phyloP scores from a whole-genome alignment of 2,888 invertebrate genomes.

The Synergus laeviventris region DNA sequence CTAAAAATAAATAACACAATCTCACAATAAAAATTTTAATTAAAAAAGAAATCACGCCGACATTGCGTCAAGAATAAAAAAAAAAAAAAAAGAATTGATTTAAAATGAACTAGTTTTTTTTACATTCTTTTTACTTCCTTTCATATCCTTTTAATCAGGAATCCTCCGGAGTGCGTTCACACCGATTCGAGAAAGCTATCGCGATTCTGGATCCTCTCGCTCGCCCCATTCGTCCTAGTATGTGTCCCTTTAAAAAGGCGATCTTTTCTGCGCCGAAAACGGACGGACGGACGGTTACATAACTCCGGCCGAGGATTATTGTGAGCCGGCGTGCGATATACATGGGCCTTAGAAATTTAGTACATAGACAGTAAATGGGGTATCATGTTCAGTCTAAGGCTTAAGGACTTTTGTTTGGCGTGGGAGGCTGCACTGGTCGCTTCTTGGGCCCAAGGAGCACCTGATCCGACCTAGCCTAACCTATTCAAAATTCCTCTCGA shows the following conservation, averaged over 20 bases:
- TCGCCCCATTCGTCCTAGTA: constrained; percentile 48
- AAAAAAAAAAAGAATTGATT: not conserved
- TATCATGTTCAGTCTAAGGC: constrained; percentile 76
- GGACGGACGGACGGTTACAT: constrained; percentile 71
- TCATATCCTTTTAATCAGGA: not conserved
- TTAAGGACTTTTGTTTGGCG: constrained; percentile 76
- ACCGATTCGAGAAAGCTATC: constrained; percentile 62
- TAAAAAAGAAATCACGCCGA: too few species aligned
- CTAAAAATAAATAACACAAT: not conserved
- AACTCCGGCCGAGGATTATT: constrained; percentile 67
- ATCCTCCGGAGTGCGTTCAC: constrained; percentile 54
- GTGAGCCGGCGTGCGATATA: constrained; percentile 59
- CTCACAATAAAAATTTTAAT: too few species aligned
- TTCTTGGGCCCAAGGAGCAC: constrained; percentile 54
- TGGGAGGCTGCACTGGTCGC: constrained; percentile 70
- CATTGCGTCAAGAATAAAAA: too few species aligned
- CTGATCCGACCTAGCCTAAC: constrained; percentile 63
- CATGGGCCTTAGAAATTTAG: constrained; percentile 72
- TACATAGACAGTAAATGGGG: constrained; percentile 74
- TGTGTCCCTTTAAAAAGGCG: constrained; percentile 51
- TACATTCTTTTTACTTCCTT: too few species aligned
- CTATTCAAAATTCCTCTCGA: constrained; percentile 55
- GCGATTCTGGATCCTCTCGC: constrained; percentile 55
- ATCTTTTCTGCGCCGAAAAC: constrained; percentile 53
- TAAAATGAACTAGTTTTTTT: too few species aligned